Base-by-base conservation (phyloP, 1,140 invertebrate species). In the Trissolcus basalis region DNA sequence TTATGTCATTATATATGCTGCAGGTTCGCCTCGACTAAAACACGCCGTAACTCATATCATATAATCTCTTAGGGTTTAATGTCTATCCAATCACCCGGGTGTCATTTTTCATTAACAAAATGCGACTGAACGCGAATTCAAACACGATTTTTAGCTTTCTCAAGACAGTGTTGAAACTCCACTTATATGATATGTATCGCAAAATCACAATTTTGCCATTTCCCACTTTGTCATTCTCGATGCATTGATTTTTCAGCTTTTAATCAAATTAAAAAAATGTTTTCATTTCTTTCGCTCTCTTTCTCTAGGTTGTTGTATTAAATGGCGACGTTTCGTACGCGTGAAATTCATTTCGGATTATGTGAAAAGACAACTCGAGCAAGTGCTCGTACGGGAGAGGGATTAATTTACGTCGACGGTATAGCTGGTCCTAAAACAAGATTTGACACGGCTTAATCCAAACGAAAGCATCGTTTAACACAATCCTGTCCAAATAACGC, bases 1-100 rank as follows among this genome's bases (percentile, higher is more conserved):
- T 59, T 59, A 48, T 36, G 60, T 59, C 41, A 63, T 61, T 63
- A 53, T 51, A 35, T 44, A 49, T 8, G 19, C 35, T 51, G 13
- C 41, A 44, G 1, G 6, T 27, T 44, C 9, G 36, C 14, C 43
- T n/a, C 10, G n/a, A 53, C 58, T 60, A 43, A 27, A 27, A 35
- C 44, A 55, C 43, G 44, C 44, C 44, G 58, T 61, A 70, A 61
- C 51, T 70, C 67, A 58, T 63, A 44, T 9, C 19, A 11, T 39
- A 56, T 70, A 63, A 71, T 71, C 68, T 71, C 68, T 53, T 13
- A 58, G 68, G 59, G 32, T 71, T 71, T 71, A 71, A 71, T 63
- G 47, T 50, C 39, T 51, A 71, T 71, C 47, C 58, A 63, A 63
- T 63, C 68, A 39, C 39, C 4, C 13, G 27, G 47, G 10, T 39